phyloP scores from a whole-genome alignment of 2,797 vertebrate species.

The Urophycis tenuis region DNA sequence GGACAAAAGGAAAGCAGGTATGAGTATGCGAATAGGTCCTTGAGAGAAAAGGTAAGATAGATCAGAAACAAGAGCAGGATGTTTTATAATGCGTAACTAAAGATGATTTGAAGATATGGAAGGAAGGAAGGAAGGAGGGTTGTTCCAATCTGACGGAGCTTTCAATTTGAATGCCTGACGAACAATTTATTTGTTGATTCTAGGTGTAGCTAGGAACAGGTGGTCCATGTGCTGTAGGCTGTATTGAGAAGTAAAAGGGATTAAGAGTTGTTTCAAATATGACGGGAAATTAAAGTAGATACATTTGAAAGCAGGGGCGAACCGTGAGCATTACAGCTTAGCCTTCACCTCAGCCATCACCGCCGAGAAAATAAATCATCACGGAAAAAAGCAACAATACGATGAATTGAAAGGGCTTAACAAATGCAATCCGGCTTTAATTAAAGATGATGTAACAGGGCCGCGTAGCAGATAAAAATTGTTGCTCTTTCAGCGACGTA shows the following conservation, averaged over 20 bases:
- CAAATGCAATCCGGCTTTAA: too few species aligned
- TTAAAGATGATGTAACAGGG: too few species aligned
- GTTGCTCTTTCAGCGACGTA: too few species aligned
- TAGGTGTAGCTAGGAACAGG: background rate
- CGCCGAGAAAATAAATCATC: too few species aligned
- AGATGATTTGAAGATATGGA: background rate
- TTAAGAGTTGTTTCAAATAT: slow-evolving; percentile 5
- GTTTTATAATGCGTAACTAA: slow-evolving; percentile 1
- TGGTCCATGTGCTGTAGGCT: slow-evolving; percentile 4
- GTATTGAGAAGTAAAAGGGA: background rate
- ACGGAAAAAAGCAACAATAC: too few species aligned
- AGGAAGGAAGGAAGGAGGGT: background rate
- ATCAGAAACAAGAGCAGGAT: background rate
- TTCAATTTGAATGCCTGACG: slow-evolving; percentile 2
- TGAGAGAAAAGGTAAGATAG: background rate
- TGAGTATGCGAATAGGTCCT: too few species aligned
- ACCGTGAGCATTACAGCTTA: too few species aligned
- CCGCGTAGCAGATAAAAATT: too few species aligned
- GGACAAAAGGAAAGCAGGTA: too few species aligned
- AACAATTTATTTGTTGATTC: background rate
- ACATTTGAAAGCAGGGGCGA: too few species aligned
- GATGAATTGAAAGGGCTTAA: too few species aligned
- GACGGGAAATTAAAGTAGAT: slow-evolving; percentile 1
- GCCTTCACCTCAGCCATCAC: too few species aligned
- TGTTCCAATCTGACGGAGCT: slow-evolving; percentile 6